Evolutionary conservation across 2,797 vertebrate genomes (phyloP), one percentile per base, ranked within the genome.

Genomic region (Sebastes alutus): DNA sequence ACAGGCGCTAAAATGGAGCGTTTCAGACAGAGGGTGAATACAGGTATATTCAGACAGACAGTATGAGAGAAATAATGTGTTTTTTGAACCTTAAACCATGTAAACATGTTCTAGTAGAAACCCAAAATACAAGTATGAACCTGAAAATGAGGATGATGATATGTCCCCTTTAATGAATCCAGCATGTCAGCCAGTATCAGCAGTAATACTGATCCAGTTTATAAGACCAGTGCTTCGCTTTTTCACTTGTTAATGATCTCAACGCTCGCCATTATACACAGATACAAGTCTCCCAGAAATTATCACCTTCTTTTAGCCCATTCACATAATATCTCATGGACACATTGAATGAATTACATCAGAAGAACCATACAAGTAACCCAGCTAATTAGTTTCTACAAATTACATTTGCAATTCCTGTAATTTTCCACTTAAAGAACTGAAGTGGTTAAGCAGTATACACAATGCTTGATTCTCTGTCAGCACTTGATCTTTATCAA

Each of bases 401-500:
- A 33, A 71, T 32, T 60, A 8, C 5, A 20, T 62, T 18, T 66
- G 20, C 70, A 29, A 70, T 63, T 52, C 12, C 6, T 6, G 20
- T 68, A 55, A 30, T 38, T 62, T 33, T 64, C 18, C 22, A 59
- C 69, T 68, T 69, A 27, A 79, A 54, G 23, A 58, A 30, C 12
- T 75, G n/a, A 81, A 79, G 52, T 64, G 54, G n/a, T 77, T 49
- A 70, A 72, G 67, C 69, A 33, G 60, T 33, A 22, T 54, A 49
- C 66, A 65, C 52, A 25, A 33, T 14, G 56, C 76, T 76, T 61
- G 20, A 80, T 85, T 82, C 56, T 69, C 72, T 72, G 78, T 81
- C 72, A 63, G 29, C 72, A 69, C 79, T 85, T 81, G 73, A 85
- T 88, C 79, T 81, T 79, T 72, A 88, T 92, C 75, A 84, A 87